Evolutionary conservation across 2,888 invertebrate genomes (phyloP).

Genomic region (Alentia gelatinosa): DNA sequence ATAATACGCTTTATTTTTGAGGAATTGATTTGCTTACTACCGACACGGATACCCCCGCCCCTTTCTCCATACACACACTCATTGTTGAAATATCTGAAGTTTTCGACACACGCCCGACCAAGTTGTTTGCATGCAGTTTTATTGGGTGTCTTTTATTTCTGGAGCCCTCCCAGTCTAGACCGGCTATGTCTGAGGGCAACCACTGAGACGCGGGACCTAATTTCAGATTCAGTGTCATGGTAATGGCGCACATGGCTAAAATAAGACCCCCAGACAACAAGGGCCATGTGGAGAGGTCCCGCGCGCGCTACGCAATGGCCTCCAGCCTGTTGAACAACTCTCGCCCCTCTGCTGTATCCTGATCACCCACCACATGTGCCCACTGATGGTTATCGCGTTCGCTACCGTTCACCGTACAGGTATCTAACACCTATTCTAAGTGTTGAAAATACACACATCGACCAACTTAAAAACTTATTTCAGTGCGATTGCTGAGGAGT

Average conservation of each 20-base stretch:
- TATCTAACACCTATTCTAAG: no score
- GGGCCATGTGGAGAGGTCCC: neutral
- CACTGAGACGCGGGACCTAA: slow-evolving; percentile 26
- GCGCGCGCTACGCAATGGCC: neutral
- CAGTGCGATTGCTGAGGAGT: no score
- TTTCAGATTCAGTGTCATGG: slow-evolving; percentile 54
- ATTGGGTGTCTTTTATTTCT: neutral
- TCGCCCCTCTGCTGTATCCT: neutral
- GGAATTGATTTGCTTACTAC: no score
- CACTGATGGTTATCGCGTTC: no score
- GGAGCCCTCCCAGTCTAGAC: neutral
- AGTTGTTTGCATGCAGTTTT: slow-evolving; percentile 23
- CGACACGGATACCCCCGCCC: no score
- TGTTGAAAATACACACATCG: no score
- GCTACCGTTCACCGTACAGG: no score
- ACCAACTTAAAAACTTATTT: no score
- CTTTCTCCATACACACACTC: no score
- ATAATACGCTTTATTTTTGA: no score
- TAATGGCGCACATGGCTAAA: slow-evolving; percentile 48
- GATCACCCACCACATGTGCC: no score
- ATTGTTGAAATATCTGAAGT: neutral
- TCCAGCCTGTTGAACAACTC: slow-evolving; percentile 1
- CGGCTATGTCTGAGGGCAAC: neutral
- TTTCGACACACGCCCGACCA: neutral
- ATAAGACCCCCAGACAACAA: slow-evolving; percentile 48